A percentile compares a stretch with the other conserved stretches of the same genome.
Conservation (phyloP, 2,888 invertebrate species). For the Eristalis arbustorum region DNA sequence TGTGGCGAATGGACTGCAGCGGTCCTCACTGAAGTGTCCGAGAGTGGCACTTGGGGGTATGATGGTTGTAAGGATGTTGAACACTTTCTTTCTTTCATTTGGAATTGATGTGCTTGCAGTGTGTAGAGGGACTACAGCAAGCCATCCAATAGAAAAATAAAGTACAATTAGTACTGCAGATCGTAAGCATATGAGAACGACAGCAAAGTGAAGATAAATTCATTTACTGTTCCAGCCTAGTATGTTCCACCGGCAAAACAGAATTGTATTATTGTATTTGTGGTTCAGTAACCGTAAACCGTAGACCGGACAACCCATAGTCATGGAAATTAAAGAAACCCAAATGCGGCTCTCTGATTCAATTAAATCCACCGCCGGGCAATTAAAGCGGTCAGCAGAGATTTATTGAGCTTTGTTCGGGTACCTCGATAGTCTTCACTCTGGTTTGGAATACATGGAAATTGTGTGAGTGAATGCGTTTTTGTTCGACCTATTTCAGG, state of each 20-base stretch:
- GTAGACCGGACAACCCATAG: neutral
- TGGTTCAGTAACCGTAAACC: conserved; percentile 10
- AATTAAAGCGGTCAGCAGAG: conserved; percentile 43
- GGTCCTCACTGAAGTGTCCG: neutral
- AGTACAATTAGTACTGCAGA: no score
- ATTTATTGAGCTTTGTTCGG: conserved; percentile 24
- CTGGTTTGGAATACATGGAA: neutral
- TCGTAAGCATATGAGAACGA: conserved; percentile 15
- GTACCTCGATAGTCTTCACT: neutral
- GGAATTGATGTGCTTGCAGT: no score
- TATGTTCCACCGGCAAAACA: neutral
- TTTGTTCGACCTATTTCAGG: conserved; percentile 1
- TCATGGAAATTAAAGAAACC: conserved; percentile 35
- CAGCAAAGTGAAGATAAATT: conserved; percentile 11
- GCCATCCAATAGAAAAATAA: no score
- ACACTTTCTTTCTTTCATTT: neutral
- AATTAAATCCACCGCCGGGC: conserved; percentile 35
- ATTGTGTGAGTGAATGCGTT: neutral
- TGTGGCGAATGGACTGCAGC: neutral
- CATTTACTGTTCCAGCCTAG: conserved; percentile 28
- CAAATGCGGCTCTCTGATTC: conserved; percentile 36
- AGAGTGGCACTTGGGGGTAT: neutral
- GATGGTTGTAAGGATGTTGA: neutral
- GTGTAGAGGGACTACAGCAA: no score
- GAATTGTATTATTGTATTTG: neutral